Evolutionary conservation across 2,888 invertebrate genomes (phyloP).

Genomic region (Platypus cylindrus): DNA sequence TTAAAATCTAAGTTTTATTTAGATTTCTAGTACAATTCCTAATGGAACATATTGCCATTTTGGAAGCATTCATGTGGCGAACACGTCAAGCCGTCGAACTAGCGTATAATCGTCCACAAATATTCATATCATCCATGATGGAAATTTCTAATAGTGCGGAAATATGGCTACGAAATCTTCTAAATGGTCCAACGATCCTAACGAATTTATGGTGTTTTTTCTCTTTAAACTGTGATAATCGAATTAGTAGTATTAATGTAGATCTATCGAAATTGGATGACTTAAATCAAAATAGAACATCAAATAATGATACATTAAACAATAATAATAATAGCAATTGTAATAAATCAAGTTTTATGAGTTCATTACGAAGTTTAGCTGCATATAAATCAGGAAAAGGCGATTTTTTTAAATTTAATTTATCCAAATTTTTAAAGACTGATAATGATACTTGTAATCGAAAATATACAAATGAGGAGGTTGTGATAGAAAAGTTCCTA

Average conservation of each 20-base stretch:
- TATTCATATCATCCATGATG: constrained; percentile 40
- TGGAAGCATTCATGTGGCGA: constrained; percentile 61
- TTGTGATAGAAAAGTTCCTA: constrained; percentile 34
- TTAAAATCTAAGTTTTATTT: too few relatives aligned
- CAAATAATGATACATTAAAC: neutral
- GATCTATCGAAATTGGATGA: constrained; percentile 10
- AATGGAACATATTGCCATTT: constrained; percentile 65
- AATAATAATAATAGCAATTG: constrained; percentile 8
- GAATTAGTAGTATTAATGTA: constrained; percentile 21
- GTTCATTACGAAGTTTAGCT: constrained; percentile 10
- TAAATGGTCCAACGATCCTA: constrained; percentile 24
- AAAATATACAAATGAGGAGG: constrained; percentile 4
- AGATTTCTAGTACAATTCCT: constrained; percentile 41
- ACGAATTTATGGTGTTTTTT: constrained; percentile 27
- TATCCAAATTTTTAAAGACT: constrained; percentile 15
- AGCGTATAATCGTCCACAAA: constrained; percentile 44
- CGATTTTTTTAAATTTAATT: constrained; percentile 16
- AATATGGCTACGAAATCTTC: constrained; percentile 21
- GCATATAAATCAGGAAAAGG: constrained; percentile 1
- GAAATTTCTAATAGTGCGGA: constrained; percentile 37
- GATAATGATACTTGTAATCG: constrained; percentile 8
- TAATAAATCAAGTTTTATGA: constrained; percentile 3
- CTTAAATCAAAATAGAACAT: constrained; percentile 2
- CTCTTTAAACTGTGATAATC: constrained; percentile 24
- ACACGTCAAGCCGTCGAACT: constrained; percentile 52